Conservation (phyloP, 1,140 invertebrate species). For the Danaus melanippus region DNA sequence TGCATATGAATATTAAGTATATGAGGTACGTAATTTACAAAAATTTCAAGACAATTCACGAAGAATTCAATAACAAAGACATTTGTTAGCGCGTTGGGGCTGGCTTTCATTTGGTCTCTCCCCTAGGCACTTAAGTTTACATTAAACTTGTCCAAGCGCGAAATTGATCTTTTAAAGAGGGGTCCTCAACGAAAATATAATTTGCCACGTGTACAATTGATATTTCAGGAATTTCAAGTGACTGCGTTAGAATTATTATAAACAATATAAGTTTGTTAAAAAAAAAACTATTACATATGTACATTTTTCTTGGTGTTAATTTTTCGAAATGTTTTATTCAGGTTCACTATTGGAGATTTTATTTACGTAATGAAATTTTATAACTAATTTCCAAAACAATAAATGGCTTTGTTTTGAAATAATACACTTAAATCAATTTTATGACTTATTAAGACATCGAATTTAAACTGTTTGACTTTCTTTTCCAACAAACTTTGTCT, state of each 20-base stretch:
- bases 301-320: too few relatives aligned
- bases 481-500: slow-evolving; percentile 20
- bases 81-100: slow-evolving; percentile 55
- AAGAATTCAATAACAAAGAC: slow-evolving; percentile 63
- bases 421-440: slow-evolving; percentile 15
- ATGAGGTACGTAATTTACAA: slow-evolving; percentile 10
- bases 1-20: too few relatives aligned
- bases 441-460: slow-evolving; percentile 14
- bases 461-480: slow-evolving; percentile 19
- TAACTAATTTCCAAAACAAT: too few relatives aligned
- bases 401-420: too few relatives aligned
- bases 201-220: slow-evolving; percentile 60
- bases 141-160: slow-evolving; percentile 67
- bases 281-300: too few relatives aligned
- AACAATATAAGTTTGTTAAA: too few relatives aligned
- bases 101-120: slow-evolving; percentile 62
- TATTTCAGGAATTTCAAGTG: too few relatives aligned
- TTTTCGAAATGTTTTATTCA: too few relatives aligned
- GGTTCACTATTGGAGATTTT: too few relatives aligned
- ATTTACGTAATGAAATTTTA: too few relatives aligned
- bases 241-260: too few relatives aligned
- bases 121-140: slow-evolving; percentile 66
- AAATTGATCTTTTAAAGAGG: slow-evolving; percentile 68
- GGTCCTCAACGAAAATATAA: slow-evolving; percentile 57
- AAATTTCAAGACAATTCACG: slow-evolving; percentile 33